Evolutionary conservation across 2,113 vertebrate species (phyloP), one percentile per base, ranked within the genome.

Genomic region (Sphaerodactylus townsendi): DNA sequence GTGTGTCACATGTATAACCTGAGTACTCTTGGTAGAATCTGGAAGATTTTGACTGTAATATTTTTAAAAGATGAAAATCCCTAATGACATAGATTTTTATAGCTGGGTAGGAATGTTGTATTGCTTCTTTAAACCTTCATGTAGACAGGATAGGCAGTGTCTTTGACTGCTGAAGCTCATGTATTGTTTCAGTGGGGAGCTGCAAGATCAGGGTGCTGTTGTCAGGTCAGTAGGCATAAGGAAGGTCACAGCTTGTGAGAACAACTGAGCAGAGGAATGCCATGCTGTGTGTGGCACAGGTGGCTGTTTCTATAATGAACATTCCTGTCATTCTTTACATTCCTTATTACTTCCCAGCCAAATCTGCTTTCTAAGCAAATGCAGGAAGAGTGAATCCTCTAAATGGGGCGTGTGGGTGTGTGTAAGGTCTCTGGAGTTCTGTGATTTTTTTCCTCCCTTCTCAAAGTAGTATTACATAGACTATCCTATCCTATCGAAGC

Each of bases 321-420:
- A 76, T 78, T 87, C 15, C 19, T 82, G 69, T 82, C 25, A 37
- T 85, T 79, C 69, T 37, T 75, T 39, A 69, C 62, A 73, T 68
- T 85, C 71, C 46, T 79, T 48, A 70, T 85, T 79, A 91, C 8
- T 71, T 90, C 70, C 30, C 77, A 88, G 39, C 33, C 77, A 80
- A 83, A 73, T 53, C 85, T 37, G 37, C 9, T 73, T 21, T 50
- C 35, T 87, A 87, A 88, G 79, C 39, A 89, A 83, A 79, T 69
- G 30, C n/a, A 88, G 69, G 69, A 86, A 83, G 87, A 85, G 65
- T 50, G n/a, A 13, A 30, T 48, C 41, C 44, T 65, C 41, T 25
- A 66, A 64, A 35, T 19, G 39, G n/a, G n/a, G 30, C 44, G 48
- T 74, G 10, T 83, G n/a, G n/a, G n/a, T n/a, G 62, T n/a, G 37